Conservation (phyloP, 2,797 vertebrate genomes). For the Dipus sagitta region DNA sequence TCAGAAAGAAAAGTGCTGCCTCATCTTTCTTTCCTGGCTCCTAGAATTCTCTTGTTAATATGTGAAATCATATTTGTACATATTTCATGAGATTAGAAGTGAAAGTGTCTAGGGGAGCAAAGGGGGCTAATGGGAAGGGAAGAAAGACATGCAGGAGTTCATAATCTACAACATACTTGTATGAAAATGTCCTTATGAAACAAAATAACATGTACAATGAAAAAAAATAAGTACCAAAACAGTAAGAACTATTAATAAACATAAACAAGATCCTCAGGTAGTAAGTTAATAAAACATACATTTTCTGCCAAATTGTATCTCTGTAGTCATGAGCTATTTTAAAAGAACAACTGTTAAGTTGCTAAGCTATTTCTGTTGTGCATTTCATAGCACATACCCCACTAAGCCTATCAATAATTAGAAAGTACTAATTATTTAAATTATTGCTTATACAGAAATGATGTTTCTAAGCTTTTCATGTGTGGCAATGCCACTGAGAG, state of each 20-base stretch:
- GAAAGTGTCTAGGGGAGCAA: neutral
- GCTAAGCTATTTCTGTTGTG: constrained; percentile 1
- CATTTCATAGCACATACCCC: neutral
- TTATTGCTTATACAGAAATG: no score
- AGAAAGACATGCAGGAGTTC: no score
- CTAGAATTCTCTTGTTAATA: neutral
- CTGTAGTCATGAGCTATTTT: neutral
- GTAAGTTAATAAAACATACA: neutral
- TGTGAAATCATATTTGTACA: neutral
- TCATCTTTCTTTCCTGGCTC: neutral
- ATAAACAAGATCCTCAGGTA: neutral
- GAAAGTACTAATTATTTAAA: neutral
- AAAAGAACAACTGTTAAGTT: neutral
- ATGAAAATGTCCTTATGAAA: neutral
- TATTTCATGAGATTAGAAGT: neutral
- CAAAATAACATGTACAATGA: neutral
- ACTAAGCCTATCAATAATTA: neutral
- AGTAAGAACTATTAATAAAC: neutral
- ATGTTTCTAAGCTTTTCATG: neutral
- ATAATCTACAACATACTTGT: neutral
- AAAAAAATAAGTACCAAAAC: neutral
- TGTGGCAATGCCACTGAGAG: neutral
- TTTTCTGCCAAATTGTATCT: neutral
- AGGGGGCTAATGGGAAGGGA: no score
- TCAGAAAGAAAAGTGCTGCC: neutral